These are phyloP conservation scores for Chaenodraco wilsoni DNA, from an alignment of 2,797 vertebrate genomes.

Conservation along the genomic window DNA sequence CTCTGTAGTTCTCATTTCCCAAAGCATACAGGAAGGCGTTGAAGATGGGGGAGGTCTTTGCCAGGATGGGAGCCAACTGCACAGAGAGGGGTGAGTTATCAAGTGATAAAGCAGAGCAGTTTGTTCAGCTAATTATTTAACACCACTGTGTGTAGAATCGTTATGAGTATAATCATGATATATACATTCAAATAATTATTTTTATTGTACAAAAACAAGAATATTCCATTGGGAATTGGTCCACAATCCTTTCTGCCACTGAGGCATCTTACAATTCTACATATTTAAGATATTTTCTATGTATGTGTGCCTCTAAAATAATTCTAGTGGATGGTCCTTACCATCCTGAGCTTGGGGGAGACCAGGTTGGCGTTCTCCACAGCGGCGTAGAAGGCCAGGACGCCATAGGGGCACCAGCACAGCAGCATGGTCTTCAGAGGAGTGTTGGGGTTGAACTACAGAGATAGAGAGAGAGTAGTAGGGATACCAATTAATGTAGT, in stretches of 20 bases:
- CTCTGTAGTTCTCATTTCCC: conserved; percentile 91
- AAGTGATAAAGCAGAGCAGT: not conserved
- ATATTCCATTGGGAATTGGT: not conserved
- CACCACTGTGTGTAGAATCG: not conserved
- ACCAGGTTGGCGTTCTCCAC: conserved; percentile 88
- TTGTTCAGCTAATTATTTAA: not conserved
- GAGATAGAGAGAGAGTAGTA: conserved; percentile 39
- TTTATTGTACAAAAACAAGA: no score
- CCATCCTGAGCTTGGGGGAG: conserved; percentile 94
- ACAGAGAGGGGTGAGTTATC: conserved; percentile 23
- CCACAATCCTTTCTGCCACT: not conserved
- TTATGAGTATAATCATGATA: no score
- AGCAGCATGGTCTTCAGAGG: conserved; percentile 89
- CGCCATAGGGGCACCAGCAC: conserved; percentile 93
- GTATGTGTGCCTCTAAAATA: not conserved
- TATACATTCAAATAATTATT: no score
- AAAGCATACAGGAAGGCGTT: conserved; percentile 92
- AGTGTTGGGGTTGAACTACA: conserved; percentile 90
- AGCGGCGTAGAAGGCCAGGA: conserved; percentile 90
- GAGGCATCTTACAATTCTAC: not conserved
- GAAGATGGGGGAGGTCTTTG: conserved; percentile 90
- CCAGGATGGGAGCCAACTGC: conserved; percentile 93
- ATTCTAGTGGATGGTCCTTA: conserved; percentile 61
- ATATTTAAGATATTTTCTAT: not conserved
- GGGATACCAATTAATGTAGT: conserved; percentile 22